These are phyloP conservation scores for Drosophila limbata DNA, from an alignment of 2,888 invertebrate species.

Conservation along the genomic window DNA sequence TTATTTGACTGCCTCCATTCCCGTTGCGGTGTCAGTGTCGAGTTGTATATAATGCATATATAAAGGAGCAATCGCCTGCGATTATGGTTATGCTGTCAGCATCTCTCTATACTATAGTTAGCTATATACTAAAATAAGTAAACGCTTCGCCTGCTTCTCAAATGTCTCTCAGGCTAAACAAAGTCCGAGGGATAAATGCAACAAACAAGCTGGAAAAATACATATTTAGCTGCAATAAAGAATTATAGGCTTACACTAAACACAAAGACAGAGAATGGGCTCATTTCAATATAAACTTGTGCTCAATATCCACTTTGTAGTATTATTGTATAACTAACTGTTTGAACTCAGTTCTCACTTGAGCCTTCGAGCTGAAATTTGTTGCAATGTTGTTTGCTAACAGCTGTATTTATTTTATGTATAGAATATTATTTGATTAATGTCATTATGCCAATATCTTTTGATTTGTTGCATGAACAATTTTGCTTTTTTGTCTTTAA, in stretches of 20 bases:
- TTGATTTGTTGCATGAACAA: too few species aligned
- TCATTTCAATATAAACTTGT: not conserved
- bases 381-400: too few species aligned
- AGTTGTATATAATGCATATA: constrained; percentile 6
- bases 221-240: constrained; percentile 17
- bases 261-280: not conserved
- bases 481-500: too few species aligned
- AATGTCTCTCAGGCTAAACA: constrained; percentile 4
- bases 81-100: constrained; percentile 45
- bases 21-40: constrained; percentile 50
- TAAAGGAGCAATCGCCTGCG: constrained; percentile 31
- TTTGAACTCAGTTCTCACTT: not conserved
- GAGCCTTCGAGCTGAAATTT: not conserved
- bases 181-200: constrained; percentile 6
- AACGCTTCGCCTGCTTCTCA: not conserved
- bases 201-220: constrained; percentile 11
- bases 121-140: not conserved
- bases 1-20: not conserved
- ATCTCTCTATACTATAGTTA: not conserved
- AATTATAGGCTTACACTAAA: constrained; percentile 6
- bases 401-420: too few species aligned
- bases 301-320: not conserved
- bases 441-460: too few species aligned
- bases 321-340: not conserved
- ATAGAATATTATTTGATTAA: too few species aligned